Conservation (phyloP, 1,140 invertebrate species). For the Polypedilum vanderplanki region DNA sequence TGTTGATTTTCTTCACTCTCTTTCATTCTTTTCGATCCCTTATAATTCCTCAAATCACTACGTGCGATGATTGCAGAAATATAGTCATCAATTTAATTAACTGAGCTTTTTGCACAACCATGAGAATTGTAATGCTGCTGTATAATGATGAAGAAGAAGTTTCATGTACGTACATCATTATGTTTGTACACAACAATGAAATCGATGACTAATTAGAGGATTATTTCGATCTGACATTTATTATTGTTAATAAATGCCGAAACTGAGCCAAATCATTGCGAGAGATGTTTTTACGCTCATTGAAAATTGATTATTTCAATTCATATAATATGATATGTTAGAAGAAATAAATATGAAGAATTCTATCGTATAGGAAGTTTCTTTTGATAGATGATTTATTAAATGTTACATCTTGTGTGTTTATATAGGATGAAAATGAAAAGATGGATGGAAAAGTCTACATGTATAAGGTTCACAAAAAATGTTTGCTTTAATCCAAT, state of each 20-base stretch:
- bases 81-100: conserved; percentile 11
- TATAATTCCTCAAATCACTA: conserved; percentile 1
- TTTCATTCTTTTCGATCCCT: neutral
- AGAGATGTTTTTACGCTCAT: too few relatives aligned
- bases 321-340: too few relatives aligned
- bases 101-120: neutral
- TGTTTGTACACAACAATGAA: neutral
- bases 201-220: conserved; percentile 1
- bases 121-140: neutral
- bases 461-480: too few relatives aligned
- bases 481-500: too few relatives aligned
- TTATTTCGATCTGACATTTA: neutral
- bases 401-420: neutral
- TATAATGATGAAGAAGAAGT: neutral
- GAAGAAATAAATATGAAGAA: neutral
- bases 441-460: neutral
- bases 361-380: too few relatives aligned
- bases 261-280: too few relatives aligned
- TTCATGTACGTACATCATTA: neutral
- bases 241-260: neutral
- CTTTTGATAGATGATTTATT: conserved; percentile 8
- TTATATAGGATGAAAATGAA: neutral
- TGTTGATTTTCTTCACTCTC: conserved; percentile 10
- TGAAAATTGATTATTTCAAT: too few relatives aligned
- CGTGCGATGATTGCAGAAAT: neutral